Conservation (phyloP, 2,797 vertebrate species). For the Notamacropus eugenii region DNA sequence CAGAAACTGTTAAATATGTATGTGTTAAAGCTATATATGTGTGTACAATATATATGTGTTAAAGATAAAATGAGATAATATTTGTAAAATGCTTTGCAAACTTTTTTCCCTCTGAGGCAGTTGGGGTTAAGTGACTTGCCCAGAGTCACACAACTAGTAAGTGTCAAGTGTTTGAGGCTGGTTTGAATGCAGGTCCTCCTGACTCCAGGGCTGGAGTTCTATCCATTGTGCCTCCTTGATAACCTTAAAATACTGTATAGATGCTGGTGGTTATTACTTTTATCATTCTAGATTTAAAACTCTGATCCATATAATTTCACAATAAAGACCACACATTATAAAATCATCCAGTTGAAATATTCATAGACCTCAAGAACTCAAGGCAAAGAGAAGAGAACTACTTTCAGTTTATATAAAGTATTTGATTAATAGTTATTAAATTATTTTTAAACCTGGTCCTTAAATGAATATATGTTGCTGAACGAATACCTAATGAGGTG, state of each 20-base stretch:
- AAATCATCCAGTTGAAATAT: background rate
- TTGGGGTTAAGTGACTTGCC: too few relatives aligned
- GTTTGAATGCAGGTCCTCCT: too few relatives aligned
- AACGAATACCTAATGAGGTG: background rate
- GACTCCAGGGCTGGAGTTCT: too few relatives aligned
- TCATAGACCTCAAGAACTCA: background rate
- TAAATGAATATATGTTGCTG: background rate
- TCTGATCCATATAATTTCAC: background rate
- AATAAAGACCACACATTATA: background rate
- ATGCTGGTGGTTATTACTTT: background rate
- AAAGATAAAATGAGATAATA: background rate
- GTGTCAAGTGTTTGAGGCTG: too few relatives aligned
- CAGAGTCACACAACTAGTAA: too few relatives aligned
- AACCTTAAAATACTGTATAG: background rate
- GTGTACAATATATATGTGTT: too few relatives aligned
- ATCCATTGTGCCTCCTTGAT: too few relatives aligned
- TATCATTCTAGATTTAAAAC: background rate
- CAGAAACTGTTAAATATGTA: too few relatives aligned
- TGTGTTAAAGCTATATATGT: too few relatives aligned
- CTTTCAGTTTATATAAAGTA: background rate
- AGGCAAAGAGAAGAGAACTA: background rate
- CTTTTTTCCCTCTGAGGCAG: too few relatives aligned
- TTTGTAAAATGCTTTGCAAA: background rate
- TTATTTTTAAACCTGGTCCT: background rate
- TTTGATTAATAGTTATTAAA: background rate